These are phyloP conservation scores for Salticus scenicus DNA, from an alignment of 2,888 invertebrate species.

Conservation along the genomic window DNA sequence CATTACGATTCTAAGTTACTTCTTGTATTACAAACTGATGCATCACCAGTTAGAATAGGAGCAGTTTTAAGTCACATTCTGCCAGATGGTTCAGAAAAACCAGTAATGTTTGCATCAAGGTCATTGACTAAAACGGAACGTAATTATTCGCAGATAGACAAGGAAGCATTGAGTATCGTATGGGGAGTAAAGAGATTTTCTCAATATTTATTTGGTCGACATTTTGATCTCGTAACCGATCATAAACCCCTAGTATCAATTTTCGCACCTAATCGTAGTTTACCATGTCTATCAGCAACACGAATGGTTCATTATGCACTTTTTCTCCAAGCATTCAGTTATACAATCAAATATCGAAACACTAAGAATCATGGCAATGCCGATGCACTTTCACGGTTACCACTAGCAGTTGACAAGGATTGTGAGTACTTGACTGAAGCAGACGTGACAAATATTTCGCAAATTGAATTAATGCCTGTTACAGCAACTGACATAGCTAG, in stretches of 20 bases:
- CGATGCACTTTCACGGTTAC: slow-evolving; percentile 47
- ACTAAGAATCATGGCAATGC: slow-evolving; percentile 44
- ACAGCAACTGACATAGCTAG: slow-evolving; percentile 51
- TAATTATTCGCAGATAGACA: slow-evolving; percentile 75
- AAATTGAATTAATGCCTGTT: slow-evolving; percentile 49
- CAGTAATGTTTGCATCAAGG: slow-evolving; percentile 76
- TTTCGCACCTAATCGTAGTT: slow-evolving; percentile 74
- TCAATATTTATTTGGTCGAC: slow-evolving; percentile 73
- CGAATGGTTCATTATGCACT: slow-evolving; percentile 74
- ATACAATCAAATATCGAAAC: slow-evolving; percentile 52
- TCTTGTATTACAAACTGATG: no score
- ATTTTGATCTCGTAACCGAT: slow-evolving; percentile 74
- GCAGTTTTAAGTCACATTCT: no score
- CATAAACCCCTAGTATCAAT: slow-evolving; percentile 74
- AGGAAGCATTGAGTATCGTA: slow-evolving; percentile 74
- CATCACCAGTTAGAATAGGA: no score
- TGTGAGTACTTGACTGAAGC: slow-evolving; percentile 49
- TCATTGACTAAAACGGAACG: slow-evolving; percentile 73
- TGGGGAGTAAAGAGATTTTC: slow-evolving; percentile 74
- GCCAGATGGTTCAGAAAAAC: no score
- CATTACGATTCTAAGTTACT: no score
- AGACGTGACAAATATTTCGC: slow-evolving; percentile 48
- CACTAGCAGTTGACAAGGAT: slow-evolving; percentile 46
- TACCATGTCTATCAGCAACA: slow-evolving; percentile 74
- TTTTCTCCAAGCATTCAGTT: slow-evolving; percentile 48